Conservation (phyloP, 1,140 invertebrate species). For the Aleiodes sp. region DNA sequence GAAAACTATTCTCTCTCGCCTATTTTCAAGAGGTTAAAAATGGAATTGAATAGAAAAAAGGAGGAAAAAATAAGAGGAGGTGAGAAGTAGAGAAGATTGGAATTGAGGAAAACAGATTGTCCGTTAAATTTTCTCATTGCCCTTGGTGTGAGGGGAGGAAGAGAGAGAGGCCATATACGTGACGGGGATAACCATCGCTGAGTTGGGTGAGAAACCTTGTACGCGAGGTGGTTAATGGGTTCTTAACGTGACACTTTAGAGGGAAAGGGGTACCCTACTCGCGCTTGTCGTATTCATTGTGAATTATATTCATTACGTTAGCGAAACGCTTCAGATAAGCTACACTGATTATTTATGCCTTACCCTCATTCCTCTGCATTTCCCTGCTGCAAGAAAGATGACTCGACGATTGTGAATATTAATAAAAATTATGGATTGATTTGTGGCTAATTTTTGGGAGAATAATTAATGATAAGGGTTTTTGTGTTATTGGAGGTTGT, state of each 20-base stretch:
- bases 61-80: background rate
- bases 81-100: background rate
- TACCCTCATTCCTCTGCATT: background rate
- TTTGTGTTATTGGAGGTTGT: too few species aligned
- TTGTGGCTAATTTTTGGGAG: too few species aligned
- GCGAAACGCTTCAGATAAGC: slow-evolving; percentile 32
- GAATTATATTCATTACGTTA: slow-evolving; percentile 50
- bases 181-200: slow-evolving; percentile 37
- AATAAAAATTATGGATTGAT: too few species aligned
- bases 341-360: background rate
- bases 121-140: background rate
- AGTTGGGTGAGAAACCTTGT: background rate
- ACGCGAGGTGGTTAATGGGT: slow-evolving; percentile 53
- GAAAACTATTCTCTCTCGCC: background rate
- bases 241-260: slow-evolving; percentile 45
- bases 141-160: background rate
- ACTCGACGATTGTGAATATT: too few species aligned
- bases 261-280: background rate
- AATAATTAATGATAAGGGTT: too few species aligned
- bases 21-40: background rate
- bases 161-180: background rate
- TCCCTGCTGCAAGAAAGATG: too few species aligned
- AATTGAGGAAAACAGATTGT: background rate
- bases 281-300: slow-evolving; percentile 7
- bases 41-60: background rate